Conservation (phyloP, 92 coral and sea anemone genomes). For the Metridium senile region DNA sequence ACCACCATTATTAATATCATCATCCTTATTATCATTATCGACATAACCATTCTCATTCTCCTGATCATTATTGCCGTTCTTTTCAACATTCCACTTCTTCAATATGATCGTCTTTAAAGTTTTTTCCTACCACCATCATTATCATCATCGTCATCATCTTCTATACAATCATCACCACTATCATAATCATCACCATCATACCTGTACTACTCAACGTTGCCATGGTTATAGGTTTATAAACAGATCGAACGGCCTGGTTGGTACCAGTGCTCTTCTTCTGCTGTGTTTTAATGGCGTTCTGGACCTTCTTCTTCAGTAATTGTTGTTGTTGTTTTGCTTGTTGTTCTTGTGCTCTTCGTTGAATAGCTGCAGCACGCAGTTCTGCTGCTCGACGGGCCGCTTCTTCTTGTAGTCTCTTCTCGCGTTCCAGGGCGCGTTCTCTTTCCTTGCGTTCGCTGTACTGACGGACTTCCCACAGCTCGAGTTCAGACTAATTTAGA, state of each 20-base stretch:
- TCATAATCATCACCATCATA: neutral
- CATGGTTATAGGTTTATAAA: constrained; percentile 29
- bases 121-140: neutral
- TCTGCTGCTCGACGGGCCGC: constrained; percentile 83
- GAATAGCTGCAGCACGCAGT: constrained; percentile 79
- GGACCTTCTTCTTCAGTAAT: constrained; percentile 88
- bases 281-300: constrained; percentile 91
- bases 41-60: neutral
- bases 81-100: no score
- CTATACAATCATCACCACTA: neutral
- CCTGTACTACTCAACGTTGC: constrained; percentile 2
- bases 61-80: neutral
- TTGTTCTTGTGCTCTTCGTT: constrained; percentile 91
- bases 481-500: constrained; percentile 78
- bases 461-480: constrained; percentile 98
- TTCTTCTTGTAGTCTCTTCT: constrained; percentile 90
- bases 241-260: constrained; percentile 19
- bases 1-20: neutral
- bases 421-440: constrained; percentile 89
- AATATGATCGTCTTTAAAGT: no score
- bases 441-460: constrained; percentile 94
- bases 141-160: neutral
- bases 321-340: constrained; percentile 96
- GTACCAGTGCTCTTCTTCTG: constrained; percentile 57
- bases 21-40: neutral